These are phyloP conservation scores for Drosophila mimetica DNA, from an alignment of 2,888 invertebrate species.

Conservation along the genomic window DNA sequence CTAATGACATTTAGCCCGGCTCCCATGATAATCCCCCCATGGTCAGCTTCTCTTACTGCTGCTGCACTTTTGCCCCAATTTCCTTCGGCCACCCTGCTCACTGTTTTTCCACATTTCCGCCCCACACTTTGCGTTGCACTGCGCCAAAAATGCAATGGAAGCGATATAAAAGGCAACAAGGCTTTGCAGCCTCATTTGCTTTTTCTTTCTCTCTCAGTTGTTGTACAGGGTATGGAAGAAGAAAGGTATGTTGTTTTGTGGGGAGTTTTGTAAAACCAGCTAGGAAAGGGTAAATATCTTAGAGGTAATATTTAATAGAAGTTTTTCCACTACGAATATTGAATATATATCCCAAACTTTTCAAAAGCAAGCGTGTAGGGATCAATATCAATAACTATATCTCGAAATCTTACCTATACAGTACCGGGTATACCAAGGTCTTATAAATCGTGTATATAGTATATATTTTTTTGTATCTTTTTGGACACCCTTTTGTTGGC, in stretches of 20 bases:
- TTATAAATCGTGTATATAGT: not conserved
- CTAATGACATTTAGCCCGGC: slow-evolving; percentile 56
- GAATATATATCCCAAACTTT: too few species aligned
- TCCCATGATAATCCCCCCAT: slow-evolving; percentile 28
- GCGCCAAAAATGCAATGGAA: slow-evolving; percentile 57
- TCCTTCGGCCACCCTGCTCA: slow-evolving; percentile 16
- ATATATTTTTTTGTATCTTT: slow-evolving; percentile 12
- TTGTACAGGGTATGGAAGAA: not conserved
- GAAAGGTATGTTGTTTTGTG: not conserved
- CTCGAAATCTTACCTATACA: too few species aligned
- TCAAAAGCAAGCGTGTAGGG: too few species aligned
- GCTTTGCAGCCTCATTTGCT: slow-evolving; percentile 49
- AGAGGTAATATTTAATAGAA: too few species aligned
- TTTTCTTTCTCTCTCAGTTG: slow-evolving; percentile 14
- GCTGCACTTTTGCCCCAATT: slow-evolving; percentile 53
- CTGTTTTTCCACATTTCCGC: slow-evolving; percentile 14
- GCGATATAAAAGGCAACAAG: slow-evolving; percentile 43
- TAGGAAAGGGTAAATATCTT: too few species aligned
- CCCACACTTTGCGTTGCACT: slow-evolving; percentile 22
- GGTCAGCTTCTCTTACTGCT: slow-evolving; percentile 22
- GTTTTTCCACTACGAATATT: too few species aligned
- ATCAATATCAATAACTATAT: too few species aligned
- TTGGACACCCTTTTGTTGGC: slow-evolving; percentile 35
- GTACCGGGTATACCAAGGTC: slow-evolving; percentile 1
- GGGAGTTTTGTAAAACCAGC: not conserved